phyloP scores from a whole-genome alignment of 2,113 vertebrate genomes.

The Columba livia region DNA sequence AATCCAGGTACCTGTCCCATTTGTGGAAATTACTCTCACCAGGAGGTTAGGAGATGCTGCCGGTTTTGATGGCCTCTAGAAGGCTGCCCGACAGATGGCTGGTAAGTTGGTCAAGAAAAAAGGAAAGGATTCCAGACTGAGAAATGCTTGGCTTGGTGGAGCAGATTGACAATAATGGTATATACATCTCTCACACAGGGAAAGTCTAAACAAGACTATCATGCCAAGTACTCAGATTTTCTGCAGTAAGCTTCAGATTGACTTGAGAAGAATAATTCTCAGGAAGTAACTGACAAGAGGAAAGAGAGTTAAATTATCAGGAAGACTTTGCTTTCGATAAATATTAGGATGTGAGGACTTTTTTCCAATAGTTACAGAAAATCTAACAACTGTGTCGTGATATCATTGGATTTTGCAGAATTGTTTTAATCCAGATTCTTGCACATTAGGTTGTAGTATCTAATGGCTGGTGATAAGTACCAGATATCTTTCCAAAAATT shows the following conservation, averaged over 20 bases:
- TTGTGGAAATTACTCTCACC: neutral
- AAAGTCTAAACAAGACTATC: neutral
- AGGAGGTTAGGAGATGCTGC: neutral
- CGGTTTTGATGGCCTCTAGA: neutral
- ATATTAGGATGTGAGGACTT: neutral
- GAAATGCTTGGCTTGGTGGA: slow-evolving; percentile 19
- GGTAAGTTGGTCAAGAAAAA: neutral
- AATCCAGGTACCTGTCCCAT: neutral
- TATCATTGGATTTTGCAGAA: neutral
- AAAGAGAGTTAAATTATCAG: neutral
- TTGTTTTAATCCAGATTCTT: neutral
- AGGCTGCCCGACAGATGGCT: neutral
- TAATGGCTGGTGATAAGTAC: neutral
- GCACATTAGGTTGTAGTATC: neutral
- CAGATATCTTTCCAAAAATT: neutral
- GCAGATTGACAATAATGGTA: neutral
- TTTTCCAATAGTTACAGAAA: neutral
- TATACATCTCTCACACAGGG: neutral
- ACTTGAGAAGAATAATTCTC: neutral
- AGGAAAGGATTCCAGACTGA: slow-evolving; percentile 20
- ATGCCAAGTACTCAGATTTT: neutral
- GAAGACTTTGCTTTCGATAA: neutral
- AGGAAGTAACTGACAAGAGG: neutral
- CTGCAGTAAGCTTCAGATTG: neutral
- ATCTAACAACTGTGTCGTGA: neutral